Percentiles rank a stretch among this genome's conserved stretches.
Conservation (phyloP, 2,888 invertebrate genomes). For the Drosophila meridionalis region DNA sequence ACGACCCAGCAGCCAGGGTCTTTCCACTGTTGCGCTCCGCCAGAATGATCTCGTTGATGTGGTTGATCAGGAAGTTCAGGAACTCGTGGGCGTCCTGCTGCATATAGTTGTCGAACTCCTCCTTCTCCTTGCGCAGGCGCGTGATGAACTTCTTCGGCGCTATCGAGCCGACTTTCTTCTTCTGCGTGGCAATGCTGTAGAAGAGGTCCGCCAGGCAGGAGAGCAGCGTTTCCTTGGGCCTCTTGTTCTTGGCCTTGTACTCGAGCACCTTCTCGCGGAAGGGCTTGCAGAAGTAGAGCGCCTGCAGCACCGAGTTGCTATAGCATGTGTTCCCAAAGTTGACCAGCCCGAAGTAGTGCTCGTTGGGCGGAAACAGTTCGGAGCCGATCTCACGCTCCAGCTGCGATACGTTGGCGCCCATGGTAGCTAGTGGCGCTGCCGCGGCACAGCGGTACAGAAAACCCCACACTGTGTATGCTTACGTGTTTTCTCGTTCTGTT, state of each 20-base stretch:
- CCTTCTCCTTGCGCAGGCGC: slow-evolving; percentile 98
- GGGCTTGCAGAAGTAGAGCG: slow-evolving; percentile 99
- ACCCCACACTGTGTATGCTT: slow-evolving; percentile 67
- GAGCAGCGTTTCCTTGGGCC: slow-evolving; percentile 98
- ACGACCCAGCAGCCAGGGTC: slow-evolving; percentile 23
- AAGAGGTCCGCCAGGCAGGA: slow-evolving; percentile 99
- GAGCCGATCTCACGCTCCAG: slow-evolving; percentile 99
- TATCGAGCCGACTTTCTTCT: slow-evolving; percentile 99
- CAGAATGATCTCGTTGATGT: slow-evolving; percentile 98
- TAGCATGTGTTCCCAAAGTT: slow-evolving; percentile 99
- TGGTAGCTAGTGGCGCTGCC: slow-evolving; percentile 72
- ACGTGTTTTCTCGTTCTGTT: slow-evolving; percentile 24
- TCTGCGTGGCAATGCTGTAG: slow-evolving; percentile 99
- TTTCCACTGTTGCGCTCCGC: slow-evolving; percentile 87
- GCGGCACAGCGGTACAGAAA: slow-evolving; percentile 70
- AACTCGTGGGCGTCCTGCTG: slow-evolving; percentile 99
- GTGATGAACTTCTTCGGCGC: slow-evolving; percentile 99
- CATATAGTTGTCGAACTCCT: slow-evolving; percentile 99
- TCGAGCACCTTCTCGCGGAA: slow-evolving; percentile 99
- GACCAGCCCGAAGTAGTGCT: slow-evolving; percentile 99
- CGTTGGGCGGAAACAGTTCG: slow-evolving; percentile 99
- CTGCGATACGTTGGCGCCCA: slow-evolving; percentile 99
- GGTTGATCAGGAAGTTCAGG: slow-evolving; percentile 99
- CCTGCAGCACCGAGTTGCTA: slow-evolving; percentile 99
- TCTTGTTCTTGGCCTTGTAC: slow-evolving; percentile 97